Evolutionary conservation across 2,888 invertebrate genomes (phyloP).

Genomic region (Eucera pruinosa): DNA sequence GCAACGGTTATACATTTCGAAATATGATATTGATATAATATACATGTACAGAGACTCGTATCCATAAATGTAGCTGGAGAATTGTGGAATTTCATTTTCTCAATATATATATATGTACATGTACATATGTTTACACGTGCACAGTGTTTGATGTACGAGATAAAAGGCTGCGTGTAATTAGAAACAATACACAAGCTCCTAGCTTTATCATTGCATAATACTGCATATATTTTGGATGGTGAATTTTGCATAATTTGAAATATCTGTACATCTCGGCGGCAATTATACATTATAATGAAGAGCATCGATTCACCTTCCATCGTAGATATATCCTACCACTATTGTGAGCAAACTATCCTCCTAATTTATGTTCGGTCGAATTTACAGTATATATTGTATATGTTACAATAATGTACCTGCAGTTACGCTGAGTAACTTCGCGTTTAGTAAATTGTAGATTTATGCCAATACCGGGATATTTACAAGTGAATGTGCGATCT

Average conservation of each 20-base stretch:
- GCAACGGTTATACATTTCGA: too few relatives aligned
- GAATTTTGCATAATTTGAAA: not conserved
- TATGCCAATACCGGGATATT: too few relatives aligned
- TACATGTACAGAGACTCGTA: not conserved
- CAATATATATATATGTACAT: too few relatives aligned
- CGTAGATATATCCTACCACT: not conserved
- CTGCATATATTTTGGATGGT: not conserved
- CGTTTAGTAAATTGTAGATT: too few relatives aligned
- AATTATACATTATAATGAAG: not conserved
- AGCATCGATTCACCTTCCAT: not conserved
- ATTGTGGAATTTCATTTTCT: not conserved
- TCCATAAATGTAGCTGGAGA: not conserved
- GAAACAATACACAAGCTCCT: not conserved
- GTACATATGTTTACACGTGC: too few relatives aligned
- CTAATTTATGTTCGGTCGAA: not conserved
- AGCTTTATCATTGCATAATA: not conserved
- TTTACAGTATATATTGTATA: not conserved
- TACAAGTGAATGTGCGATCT: too few relatives aligned
- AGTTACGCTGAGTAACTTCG: not conserved
- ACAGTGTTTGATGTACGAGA: not conserved
- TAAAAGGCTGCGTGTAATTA: not conserved
- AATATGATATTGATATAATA: too few relatives aligned
- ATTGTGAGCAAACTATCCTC: not conserved
- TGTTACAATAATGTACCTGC: too few relatives aligned
- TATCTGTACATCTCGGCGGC: not conserved